These are phyloP conservation scores for Archocentrus centrarchus DNA, from an alignment of 2,113 vertebrate species.

Conservation along the genomic window DNA sequence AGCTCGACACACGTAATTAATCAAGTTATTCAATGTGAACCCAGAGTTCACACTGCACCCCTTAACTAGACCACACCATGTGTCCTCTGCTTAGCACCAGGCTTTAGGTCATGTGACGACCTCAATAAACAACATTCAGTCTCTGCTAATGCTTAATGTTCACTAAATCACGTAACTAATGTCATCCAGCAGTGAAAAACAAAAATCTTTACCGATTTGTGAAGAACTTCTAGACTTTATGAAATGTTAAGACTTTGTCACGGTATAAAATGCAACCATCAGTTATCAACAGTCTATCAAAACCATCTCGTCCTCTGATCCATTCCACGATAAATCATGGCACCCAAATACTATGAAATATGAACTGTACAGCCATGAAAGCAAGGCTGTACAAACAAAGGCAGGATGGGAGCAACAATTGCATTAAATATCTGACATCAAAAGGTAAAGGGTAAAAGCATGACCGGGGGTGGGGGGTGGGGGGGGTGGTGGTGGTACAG, in stretches of 20 bases:
- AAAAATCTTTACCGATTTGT: not conserved
- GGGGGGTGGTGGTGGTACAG: too few species aligned
- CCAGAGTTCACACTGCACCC: conserved; percentile 31
- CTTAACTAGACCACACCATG: not conserved
- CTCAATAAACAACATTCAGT: conserved; percentile 57
- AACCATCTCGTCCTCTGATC: not conserved
- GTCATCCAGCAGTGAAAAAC: conserved; percentile 17
- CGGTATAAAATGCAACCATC: conserved; percentile 13
- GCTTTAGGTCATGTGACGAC: conserved; percentile 40
- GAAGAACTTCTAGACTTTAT: not conserved
- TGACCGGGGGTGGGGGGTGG: accelerated
- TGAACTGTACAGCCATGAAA: conserved; percentile 8
- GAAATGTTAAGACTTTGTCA: conserved; percentile 45
- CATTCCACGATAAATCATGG: conserved; percentile 28
- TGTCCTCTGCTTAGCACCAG: conserved; percentile 56
- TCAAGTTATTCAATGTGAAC: not conserved
- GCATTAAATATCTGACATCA: conserved; percentile 21
- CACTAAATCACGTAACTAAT: conserved; percentile 9
- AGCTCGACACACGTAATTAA: conserved; percentile 39
- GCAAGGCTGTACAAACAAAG: conserved; percentile 38
- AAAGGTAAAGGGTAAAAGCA: conserved; percentile 6
- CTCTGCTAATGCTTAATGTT: conserved; percentile 23
- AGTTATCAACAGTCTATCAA: not conserved
- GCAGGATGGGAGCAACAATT: conserved; percentile 18
- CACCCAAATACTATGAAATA: conserved; percentile 32